phyloP scores from a whole-genome alignment of 2,888 invertebrate genomes.

The Doris montereyensis region DNA sequence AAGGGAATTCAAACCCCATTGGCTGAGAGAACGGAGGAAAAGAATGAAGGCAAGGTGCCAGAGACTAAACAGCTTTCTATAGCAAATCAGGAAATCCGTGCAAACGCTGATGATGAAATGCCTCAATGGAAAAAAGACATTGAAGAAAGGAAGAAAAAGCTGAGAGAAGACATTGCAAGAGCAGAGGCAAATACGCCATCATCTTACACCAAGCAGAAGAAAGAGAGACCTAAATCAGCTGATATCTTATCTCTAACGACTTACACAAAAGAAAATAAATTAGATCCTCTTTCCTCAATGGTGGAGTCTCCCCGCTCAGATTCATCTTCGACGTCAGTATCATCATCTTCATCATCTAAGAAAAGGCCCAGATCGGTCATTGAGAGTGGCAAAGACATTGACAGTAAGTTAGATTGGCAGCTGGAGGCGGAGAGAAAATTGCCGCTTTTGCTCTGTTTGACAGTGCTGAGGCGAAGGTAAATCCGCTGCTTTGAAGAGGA shows the following conservation, averaged over 20 bases:
- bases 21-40: too few species aligned
- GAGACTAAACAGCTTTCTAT: too few species aligned
- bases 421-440: slow-evolving; percentile 61
- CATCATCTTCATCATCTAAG: too few species aligned
- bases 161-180: slow-evolving; percentile 20
- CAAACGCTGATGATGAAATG: too few species aligned
- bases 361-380: not conserved
- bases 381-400: not conserved
- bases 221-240: not conserved
- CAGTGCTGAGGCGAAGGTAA: not conserved
- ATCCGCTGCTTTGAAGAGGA: too few species aligned
- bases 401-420: slow-evolving; percentile 57
- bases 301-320: not conserved
- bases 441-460: slow-evolving; percentile 43
- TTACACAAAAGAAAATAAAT: too few species aligned
- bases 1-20: too few species aligned
- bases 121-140: slow-evolving; percentile 38
- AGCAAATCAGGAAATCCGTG: too few species aligned
- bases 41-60: too few species aligned
- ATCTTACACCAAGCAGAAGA: too few species aligned
- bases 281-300: too few species aligned
- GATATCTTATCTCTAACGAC: too few species aligned
- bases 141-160: slow-evolving; percentile 36
- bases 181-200: slow-evolving; percentile 1
- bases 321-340: not conserved